phyloP scores from a whole-genome alignment of 2,888 invertebrate genomes.

The Sinopyrophorus schimmeli region DNA sequence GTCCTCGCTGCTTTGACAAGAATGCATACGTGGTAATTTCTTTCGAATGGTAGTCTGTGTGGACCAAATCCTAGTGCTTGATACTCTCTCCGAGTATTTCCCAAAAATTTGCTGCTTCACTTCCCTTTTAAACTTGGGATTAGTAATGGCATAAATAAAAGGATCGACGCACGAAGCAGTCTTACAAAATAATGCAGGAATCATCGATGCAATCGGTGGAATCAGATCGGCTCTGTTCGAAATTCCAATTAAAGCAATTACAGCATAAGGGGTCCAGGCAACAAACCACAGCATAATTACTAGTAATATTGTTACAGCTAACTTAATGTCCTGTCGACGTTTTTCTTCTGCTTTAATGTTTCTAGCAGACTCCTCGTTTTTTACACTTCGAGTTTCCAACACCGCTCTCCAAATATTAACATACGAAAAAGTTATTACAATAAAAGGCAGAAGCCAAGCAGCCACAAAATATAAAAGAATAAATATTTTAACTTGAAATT shows the following conservation, averaged over 20 bases:
- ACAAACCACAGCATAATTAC: conserved; percentile 75
- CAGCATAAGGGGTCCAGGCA: conserved; percentile 83
- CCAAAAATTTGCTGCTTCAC: no score
- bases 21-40: conserved; percentile 49
- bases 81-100: conserved; percentile 52
- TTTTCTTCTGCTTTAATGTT: conserved; percentile 67
- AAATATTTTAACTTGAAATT: conserved; percentile 64
- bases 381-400: conserved; percentile 58
- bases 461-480: conserved; percentile 76
- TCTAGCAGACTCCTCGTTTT: conserved; percentile 57
- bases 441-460: conserved; percentile 75
- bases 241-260: conserved; percentile 74
- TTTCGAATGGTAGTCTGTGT: conserved; percentile 7
- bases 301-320: conserved; percentile 69
- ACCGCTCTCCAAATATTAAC: conserved; percentile 70
- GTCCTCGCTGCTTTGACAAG: conserved; percentile 44
- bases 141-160: conserved; percentile 77
- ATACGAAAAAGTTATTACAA: conserved; percentile 74
- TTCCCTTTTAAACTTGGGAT: conserved; percentile 74
- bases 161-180: conserved; percentile 81
- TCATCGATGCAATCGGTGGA: conserved; percentile 72
- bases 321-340: conserved; percentile 70
- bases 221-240: conserved; percentile 66
- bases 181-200: conserved; percentile 80
- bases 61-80: conserved; percentile 14